These are phyloP conservation scores for Gnatocerus cornutus DNA, from an alignment of 2,888 invertebrate species.

Conservation along the genomic window DNA sequence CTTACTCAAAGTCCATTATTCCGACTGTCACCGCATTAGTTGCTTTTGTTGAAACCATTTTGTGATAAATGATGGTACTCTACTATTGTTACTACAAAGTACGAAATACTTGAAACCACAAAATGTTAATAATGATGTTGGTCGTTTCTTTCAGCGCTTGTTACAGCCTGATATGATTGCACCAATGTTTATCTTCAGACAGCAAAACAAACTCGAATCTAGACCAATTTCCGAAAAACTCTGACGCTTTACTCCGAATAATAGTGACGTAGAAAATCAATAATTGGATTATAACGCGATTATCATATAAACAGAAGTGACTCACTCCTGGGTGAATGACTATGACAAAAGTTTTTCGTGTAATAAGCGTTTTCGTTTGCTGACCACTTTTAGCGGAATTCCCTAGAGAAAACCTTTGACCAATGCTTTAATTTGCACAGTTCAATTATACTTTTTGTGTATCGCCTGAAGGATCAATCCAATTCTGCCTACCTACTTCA, in stretches of 20 bases:
- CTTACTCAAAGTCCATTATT: background rate
- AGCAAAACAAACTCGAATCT: conserved; percentile 17
- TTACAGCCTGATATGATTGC: background rate
- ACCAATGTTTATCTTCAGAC: conserved; percentile 23
- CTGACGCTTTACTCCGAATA: conserved; percentile 17
- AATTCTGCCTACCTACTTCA: background rate
- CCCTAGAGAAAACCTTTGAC: too few relatives aligned
- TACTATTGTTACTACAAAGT: background rate
- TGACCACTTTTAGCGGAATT: too few relatives aligned
- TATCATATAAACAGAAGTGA: conserved; percentile 13
- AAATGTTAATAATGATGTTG: background rate
- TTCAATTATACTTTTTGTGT: too few relatives aligned
- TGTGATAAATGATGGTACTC: conserved; percentile 5
- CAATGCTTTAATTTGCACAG: too few relatives aligned
- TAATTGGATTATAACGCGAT: conserved; percentile 5
- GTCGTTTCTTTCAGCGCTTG: background rate
- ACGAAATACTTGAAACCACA: background rate
- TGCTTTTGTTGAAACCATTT: background rate
- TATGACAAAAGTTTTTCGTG: background rate
- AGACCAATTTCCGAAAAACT: conserved; percentile 34
- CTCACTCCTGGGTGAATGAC: conserved; percentile 8
- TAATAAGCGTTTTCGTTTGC: too few relatives aligned
- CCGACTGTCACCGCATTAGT: conserved; percentile 12
- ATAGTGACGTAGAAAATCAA: conserved; percentile 20
- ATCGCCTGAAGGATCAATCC: too few relatives aligned